Evolutionary conservation across 2,113 vertebrate genomes (phyloP).

Genomic region (Phaethon lepturus): DNA sequence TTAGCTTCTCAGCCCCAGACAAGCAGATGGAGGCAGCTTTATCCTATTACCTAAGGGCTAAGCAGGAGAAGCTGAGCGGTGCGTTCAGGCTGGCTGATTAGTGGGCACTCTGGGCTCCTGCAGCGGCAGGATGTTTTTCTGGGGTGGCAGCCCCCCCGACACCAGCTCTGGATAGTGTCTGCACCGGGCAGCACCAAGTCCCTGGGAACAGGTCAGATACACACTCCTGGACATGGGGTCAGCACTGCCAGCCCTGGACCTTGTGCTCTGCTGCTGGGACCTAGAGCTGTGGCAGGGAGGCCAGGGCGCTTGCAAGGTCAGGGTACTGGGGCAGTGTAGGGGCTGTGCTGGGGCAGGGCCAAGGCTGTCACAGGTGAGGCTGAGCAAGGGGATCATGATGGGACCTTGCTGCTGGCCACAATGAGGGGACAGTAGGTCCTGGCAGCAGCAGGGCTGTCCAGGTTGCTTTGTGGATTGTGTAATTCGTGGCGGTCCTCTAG

Average conservation of each 20-base stretch:
- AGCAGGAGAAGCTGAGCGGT: background rate
- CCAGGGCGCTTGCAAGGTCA: accelerated
- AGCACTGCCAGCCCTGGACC: background rate
- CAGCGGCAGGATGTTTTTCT: background rate
- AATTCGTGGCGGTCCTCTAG: background rate
- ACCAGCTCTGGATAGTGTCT: background rate
- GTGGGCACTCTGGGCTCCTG: background rate
- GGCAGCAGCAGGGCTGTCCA: background rate
- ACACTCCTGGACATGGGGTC: accelerated
- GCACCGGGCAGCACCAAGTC: background rate
- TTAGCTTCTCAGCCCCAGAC: constrained; percentile 23
- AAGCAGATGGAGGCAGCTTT: constrained; percentile 37
- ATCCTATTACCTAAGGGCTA: constrained; percentile 38
- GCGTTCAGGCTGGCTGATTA: background rate
- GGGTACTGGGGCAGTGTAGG: background rate
- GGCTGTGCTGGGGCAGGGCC: background rate
- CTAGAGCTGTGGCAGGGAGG: background rate
- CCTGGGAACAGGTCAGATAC: background rate
- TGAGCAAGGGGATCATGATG: background rate
- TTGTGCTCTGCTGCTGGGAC: background rate
- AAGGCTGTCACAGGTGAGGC: background rate
- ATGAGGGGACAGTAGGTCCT: background rate
- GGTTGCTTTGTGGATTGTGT: background rate
- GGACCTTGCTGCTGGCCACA: accelerated
- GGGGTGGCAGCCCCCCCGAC: background rate